Evolutionary conservation across 2,888 invertebrate species (phyloP), one percentile per base, ranked within the genome.

Genomic region (Apamea sordens): DNA sequence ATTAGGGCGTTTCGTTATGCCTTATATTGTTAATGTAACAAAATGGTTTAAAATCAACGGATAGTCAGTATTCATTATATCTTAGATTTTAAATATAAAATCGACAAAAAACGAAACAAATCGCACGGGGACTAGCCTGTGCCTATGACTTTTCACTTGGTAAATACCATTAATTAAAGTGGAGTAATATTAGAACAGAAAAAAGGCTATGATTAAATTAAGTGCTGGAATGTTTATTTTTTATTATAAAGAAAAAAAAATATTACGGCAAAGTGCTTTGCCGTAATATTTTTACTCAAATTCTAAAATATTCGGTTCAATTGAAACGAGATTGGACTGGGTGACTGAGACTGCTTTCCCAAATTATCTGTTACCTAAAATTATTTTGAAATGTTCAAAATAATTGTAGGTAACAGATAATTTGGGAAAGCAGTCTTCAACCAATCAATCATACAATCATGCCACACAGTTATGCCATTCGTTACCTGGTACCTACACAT

Each of bases 81-180:
- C 10, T 68, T 18, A 0, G 41, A 67, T 41, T 67, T 67, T 18
- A n/a, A 67, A 18, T 10, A n/a, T 41, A 18, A 24, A 41, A 0
- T 24, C 65, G 13, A 41, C 4, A n/a, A n/a, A 41, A 15, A 67
- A 10, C 5, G 15, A n/a, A 67, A 10, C 5, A 10, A 6, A 69
- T 56, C 15, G 15, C 75, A 41, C 28, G 56, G 75, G 56, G 32
- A 69, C 13, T 68, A 53, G 18, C 69, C 41, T n/a, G 44, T 67
- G 15, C 13, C n/a, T 18, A n/a, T 21, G n/a, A 67, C 24, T 56
- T 47, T 69, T 47, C 24, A 50, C 50, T 70, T 8, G 21, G 50
- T 24, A 75, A 76, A 70, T 79, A 69, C 28, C 24, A 69, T 69
- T 73, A 56, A 63, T 41, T 41, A 69, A 74, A 79, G 47, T 69